Conservation (phyloP, 2,113 vertebrate genomes). For the Bufo bufo region DNA sequence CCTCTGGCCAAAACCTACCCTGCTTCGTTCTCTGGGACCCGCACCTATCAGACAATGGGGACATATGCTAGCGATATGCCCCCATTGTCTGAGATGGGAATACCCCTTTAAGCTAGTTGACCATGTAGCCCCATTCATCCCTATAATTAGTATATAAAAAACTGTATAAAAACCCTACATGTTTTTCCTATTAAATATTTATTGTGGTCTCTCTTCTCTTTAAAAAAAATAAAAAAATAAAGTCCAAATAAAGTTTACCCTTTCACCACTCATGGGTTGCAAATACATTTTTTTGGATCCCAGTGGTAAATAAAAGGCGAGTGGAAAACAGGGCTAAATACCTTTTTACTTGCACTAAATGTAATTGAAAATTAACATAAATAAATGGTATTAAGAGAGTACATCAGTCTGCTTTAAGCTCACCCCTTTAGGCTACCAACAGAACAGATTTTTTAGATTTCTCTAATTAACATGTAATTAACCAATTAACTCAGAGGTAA, state of each 20-base stretch:
- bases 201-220: background rate
- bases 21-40: too few species aligned
- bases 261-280: background rate
- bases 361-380: constrained; percentile 52
- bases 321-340: constrained; percentile 15
- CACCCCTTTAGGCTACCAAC: constrained; percentile 48
- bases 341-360: constrained; percentile 17
- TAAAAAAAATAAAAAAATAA: background rate
- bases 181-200: too few species aligned
- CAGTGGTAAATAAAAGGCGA: constrained; percentile 38
- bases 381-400: constrained; percentile 38
- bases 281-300: background rate
- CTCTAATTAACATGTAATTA: constrained; percentile 57
- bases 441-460: constrained; percentile 50
- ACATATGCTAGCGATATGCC: too few species aligned
- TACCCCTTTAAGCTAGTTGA: too few species aligned
- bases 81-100: too few species aligned
- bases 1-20: too few species aligned
- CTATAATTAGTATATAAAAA: too few species aligned
- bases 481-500: constrained; percentile 53
- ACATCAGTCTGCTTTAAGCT: constrained; percentile 39
- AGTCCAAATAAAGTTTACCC: background rate
- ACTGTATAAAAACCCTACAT: too few species aligned
- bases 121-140: too few species aligned
- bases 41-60: too few species aligned